phyloP scores from a whole-genome alignment of 2,113 vertebrate species.

The Centropristis striata region DNA sequence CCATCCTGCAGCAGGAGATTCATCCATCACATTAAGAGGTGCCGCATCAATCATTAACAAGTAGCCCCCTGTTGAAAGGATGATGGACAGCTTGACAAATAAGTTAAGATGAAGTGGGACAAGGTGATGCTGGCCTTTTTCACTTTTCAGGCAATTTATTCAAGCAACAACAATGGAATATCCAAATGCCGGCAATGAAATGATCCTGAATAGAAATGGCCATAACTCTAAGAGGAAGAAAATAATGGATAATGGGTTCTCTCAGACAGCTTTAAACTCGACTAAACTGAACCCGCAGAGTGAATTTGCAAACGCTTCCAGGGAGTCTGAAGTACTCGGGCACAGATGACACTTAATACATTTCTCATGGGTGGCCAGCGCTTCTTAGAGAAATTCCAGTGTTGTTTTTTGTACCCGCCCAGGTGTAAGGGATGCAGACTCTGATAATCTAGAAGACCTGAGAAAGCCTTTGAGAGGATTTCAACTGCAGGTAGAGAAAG shows the following conservation, averaged over 20 bases:
- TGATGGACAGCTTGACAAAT: conserved; percentile 82
- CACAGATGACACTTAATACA: conserved; percentile 51
- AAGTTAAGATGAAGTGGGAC: conserved; percentile 78
- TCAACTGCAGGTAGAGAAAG: conserved; percentile 45
- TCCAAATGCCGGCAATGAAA: conserved; percentile 47
- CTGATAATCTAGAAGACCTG: conserved; percentile 51
- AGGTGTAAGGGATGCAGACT: conserved; percentile 41
- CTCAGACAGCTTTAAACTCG: conserved; percentile 48
- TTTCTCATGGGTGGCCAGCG: conserved; percentile 62
- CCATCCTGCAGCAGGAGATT: conserved; percentile 69
- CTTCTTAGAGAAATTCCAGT: conserved; percentile 36
- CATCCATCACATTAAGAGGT: conserved; percentile 84
- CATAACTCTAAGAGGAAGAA: conserved; percentile 37
- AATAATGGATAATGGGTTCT: conserved; percentile 57
- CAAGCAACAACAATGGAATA: conserved; percentile 44
- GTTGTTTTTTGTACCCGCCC: conserved; percentile 16
- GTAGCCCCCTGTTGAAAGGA: conserved; percentile 75
- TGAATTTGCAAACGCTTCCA: conserved; percentile 46
- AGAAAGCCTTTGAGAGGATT: conserved; percentile 59
- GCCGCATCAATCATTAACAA: conserved; percentile 84
- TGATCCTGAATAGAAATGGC: conserved; percentile 46
- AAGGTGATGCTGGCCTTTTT: conserved; percentile 72
- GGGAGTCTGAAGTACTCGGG: conserved; percentile 10
- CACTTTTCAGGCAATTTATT: conserved; percentile 63
- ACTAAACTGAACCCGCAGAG: conserved; percentile 45